Percentiles rank a stretch among this genome's conserved stretches.
Conservation (phyloP, 2,113 vertebrate genomes). For the Xenopus laevis region DNA sequence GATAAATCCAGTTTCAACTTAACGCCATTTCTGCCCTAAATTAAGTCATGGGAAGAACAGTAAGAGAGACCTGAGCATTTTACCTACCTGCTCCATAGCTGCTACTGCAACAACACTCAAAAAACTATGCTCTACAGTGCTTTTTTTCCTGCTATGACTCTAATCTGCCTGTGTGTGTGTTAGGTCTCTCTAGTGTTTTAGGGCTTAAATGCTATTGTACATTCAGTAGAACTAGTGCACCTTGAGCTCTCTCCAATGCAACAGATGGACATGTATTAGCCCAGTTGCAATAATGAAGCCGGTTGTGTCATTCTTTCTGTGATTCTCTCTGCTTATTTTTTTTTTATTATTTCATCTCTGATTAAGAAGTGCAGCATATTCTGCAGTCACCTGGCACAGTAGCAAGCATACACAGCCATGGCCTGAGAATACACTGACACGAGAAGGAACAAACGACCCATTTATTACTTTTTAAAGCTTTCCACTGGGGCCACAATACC, state of each 20-base stretch:
- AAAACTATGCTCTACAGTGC: too few species aligned
- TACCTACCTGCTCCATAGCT: too few species aligned
- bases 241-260: conserved; percentile 7
- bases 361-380: conserved; percentile 9
- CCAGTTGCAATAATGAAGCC: conserved; percentile 14
- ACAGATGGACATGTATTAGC: conserved; percentile 23
- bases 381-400: conserved; percentile 26
- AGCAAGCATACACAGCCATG: background rate
- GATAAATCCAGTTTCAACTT: too few species aligned
- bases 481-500: conserved; percentile 5
- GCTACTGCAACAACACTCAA: too few species aligned
- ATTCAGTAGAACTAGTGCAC: background rate
- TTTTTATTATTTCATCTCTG: background rate
- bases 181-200: too few species aligned
- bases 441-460: background rate
- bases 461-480: conserved; percentile 7
- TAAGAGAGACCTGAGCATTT: too few species aligned
- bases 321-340: background rate
- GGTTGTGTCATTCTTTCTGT: background rate
- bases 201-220: too few species aligned
- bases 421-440: background rate
- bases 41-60: too few species aligned
- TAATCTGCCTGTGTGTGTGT: too few species aligned
- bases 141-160: too few species aligned
- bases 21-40: too few species aligned